phyloP scores from a whole-genome alignment of 1,140 invertebrate genomes.

The Orius laevigatus region DNA sequence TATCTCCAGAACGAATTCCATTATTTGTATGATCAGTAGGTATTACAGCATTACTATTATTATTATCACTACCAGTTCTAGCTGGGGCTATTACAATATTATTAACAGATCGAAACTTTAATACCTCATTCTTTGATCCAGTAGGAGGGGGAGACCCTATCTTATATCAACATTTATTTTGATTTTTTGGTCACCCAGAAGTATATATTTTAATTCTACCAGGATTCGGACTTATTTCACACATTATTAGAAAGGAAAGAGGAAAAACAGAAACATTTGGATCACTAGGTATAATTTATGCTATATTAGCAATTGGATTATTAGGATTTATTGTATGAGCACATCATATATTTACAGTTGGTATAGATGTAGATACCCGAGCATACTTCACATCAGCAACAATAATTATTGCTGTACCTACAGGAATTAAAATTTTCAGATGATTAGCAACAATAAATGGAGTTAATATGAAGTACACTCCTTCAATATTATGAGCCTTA shows the following conservation, averaged over 20 bases:
- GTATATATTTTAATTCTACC: slow-evolving; percentile 19
- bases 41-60: slow-evolving; percentile 46
- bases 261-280: slow-evolving; percentile 42
- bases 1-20: too few species aligned
- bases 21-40: slow-evolving; percentile 47
- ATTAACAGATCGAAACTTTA: slow-evolving; percentile 49
- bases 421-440: too few species aligned
- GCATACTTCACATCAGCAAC: too few species aligned
- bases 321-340: slow-evolving; percentile 51
- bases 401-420: too few species aligned
- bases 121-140: slow-evolving; percentile 51
- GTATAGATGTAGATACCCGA: slow-evolving; percentile 53
- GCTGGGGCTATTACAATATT: slow-evolving; percentile 57
- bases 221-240: slow-evolving; percentile 38
- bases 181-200: slow-evolving; percentile 54
- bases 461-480: too few species aligned
- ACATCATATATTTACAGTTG: slow-evolving; percentile 55
- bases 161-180: slow-evolving; percentile 62
- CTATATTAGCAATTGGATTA: slow-evolving; percentile 44
- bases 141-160: slow-evolving; percentile 48
- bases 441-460: too few species aligned
- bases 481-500: too few species aligned
- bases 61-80: slow-evolving; percentile 49
- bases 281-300: slow-evolving; percentile 42
- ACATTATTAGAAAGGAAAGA: slow-evolving; percentile 41